Conservation (phyloP, 2,888 invertebrate species). For the Dascillus cervinus region DNA sequence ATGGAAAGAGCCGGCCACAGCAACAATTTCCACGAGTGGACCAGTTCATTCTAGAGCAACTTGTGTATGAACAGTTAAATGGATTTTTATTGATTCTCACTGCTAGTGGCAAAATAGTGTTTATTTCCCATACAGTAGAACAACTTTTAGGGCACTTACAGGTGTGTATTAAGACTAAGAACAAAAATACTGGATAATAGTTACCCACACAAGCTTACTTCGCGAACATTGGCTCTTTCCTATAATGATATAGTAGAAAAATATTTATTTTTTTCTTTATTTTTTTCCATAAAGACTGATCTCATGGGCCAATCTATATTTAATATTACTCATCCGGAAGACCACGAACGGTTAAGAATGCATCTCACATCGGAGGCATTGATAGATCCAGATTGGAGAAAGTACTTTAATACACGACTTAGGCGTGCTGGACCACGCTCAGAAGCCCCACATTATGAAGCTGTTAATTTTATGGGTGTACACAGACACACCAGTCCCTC, state of each 20-base stretch:
- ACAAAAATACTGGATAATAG: background rate
- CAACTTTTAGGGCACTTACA: constrained; percentile 78
- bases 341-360: constrained; percentile 64
- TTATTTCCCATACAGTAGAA: constrained; percentile 78
- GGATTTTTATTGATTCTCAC: constrained; percentile 78
- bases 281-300: constrained; percentile 57
- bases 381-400: constrained; percentile 45
- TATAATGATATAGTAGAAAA: background rate
- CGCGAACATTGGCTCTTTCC: background rate
- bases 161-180: constrained; percentile 43
- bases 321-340: constrained; percentile 72
- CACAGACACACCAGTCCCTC: constrained; percentile 21
- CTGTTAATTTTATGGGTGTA: constrained; percentile 59
- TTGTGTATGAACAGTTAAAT: constrained; percentile 54
- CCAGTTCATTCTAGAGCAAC: constrained; percentile 52
- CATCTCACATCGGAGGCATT: constrained; percentile 48
- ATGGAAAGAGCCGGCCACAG: constrained; percentile 14
- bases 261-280: background rate
- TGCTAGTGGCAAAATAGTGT: constrained; percentile 74
- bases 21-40: constrained; percentile 50
- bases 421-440: constrained; percentile 63
- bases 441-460: constrained; percentile 64
- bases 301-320: constrained; percentile 74
- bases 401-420: constrained; percentile 47
- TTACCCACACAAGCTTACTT: background rate